Base-by-base conservation (phyloP, 2,797 vertebrate species). In the Mus minutoides region DNA sequence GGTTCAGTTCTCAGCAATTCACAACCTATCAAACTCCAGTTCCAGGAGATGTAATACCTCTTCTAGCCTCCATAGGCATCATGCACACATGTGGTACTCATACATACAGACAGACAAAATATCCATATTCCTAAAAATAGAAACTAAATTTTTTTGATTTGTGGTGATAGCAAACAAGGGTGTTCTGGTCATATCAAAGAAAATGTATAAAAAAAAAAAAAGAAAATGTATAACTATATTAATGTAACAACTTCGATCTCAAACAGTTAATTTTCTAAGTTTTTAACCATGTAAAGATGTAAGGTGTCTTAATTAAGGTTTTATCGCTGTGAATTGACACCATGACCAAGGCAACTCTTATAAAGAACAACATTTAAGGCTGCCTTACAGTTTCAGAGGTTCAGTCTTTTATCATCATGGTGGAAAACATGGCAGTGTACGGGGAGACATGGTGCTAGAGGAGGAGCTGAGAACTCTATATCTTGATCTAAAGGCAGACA, bases 131-230 rank as follows among this genome's bases (percentile, higher is more conserved):
- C 11, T 64, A 84, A 85, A 85, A 54, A 54, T 54, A 54, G 54
- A 54, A 43, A 89, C 31, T 77, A 92, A 92, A 90, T 40, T n/a
- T 46, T n/a, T 67, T 43, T 94, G 52, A 88, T 52, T 43, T 6
- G 16, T 52, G 76, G 8, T 91, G 6, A 93, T 54, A 6, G 11
- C 56, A 77, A 88, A 96, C 91, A 3, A 56, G 62, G 52, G 3
- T 88, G 56, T 79, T 90, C 17, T 31, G 64, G 26, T 34, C 77
- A 52, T 37, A 37, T 69, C 37, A 88, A 90, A 79, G 56, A 90
- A 92, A 76, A 82, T 19, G 31, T 52, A 73, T 76, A 88, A 77
- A 88, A 90, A 79, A 49, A 90, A 92, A 76, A 82, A 88, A 90
- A 79, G 56, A 90, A 92, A 76, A 82, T 19, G 31, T 52, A 73